Evolutionary conservation across 2,797 vertebrate genomes (phyloP).

Genomic region (Crypturellus tataupa): DNA sequence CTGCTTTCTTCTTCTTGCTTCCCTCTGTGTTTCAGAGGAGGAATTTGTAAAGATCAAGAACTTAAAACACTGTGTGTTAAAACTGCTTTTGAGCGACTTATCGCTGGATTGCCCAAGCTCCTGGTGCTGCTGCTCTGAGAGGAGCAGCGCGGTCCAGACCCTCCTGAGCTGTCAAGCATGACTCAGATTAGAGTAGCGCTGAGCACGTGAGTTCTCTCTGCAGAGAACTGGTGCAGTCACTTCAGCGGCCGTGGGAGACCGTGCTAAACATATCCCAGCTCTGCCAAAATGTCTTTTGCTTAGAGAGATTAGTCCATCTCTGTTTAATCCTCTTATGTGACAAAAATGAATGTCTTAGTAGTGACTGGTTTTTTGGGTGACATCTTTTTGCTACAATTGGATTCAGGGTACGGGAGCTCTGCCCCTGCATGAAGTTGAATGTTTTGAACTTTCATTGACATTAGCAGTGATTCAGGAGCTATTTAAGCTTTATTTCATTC

Average conservation of each 20-base stretch:
- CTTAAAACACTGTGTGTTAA: background rate
- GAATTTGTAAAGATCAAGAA: background rate
- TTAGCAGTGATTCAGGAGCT: background rate
- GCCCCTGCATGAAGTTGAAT: background rate
- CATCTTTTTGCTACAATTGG: background rate
- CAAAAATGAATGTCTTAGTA: background rate
- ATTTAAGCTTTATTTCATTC: background rate
- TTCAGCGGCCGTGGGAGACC: background rate
- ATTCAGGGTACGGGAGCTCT: background rate
- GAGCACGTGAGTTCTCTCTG: background rate
- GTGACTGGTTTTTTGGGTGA: background rate
- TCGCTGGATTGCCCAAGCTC: background rate
- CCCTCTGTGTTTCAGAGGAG: background rate
- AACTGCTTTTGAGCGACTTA: background rate
- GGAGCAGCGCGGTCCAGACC: background rate
- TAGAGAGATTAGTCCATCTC: background rate
- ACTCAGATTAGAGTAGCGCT: background rate
- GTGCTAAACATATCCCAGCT: background rate
- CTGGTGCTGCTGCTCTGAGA: background rate
- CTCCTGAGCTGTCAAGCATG: accelerated
- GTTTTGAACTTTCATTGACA: background rate
- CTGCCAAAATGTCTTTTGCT: background rate
- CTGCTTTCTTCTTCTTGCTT: background rate
- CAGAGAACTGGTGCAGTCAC: background rate
- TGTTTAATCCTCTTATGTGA: background rate